These are phyloP conservation scores for Lymantria monacha DNA, from an alignment of 2,888 invertebrate genomes.

Conservation along the genomic window DNA sequence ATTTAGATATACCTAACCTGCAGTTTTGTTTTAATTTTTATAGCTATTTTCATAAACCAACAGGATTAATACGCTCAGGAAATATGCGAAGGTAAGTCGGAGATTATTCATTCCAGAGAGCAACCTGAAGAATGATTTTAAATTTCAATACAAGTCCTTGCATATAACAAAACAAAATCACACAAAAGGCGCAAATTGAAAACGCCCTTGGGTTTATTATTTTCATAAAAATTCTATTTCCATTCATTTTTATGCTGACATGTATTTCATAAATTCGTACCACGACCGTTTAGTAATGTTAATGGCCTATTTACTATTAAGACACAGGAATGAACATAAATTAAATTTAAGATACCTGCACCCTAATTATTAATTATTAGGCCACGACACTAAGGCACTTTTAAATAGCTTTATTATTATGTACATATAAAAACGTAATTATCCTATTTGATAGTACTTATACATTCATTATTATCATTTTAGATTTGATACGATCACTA, in stretches of 20 bases:
- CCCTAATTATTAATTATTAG: slow-evolving; percentile 1
- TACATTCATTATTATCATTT: too few species aligned
- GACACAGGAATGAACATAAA: slow-evolving; percentile 30
- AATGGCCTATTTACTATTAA: slow-evolving; percentile 29
- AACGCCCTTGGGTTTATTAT: slow-evolving; percentile 24
- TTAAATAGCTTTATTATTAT: too few species aligned
- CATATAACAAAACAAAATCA: slow-evolving; percentile 26
- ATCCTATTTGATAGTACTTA: too few species aligned
- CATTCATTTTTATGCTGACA: slow-evolving; percentile 10
- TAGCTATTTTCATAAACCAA: too few species aligned
- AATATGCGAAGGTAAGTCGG: too few species aligned
- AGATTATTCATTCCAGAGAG: slow-evolving; percentile 4
- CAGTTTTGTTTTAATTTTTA: too few species aligned
- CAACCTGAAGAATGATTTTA: slow-evolving; percentile 31
- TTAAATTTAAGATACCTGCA: slow-evolving; percentile 17
- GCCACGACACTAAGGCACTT: slow-evolving; percentile 5
- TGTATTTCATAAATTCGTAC: slow-evolving; percentile 26
- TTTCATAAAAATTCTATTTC: slow-evolving; percentile 30
- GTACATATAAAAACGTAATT: too few species aligned
- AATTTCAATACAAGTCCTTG: slow-evolving; percentile 29
- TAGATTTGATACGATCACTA: too few species aligned
- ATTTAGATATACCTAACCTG: too few species aligned
- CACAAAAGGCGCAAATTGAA: slow-evolving; percentile 20
- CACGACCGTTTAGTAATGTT: slow-evolving; percentile 26
- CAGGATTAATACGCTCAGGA: too few species aligned